Conservation (phyloP, 2,113 vertebrate species). For the Buteo buteo region DNA sequence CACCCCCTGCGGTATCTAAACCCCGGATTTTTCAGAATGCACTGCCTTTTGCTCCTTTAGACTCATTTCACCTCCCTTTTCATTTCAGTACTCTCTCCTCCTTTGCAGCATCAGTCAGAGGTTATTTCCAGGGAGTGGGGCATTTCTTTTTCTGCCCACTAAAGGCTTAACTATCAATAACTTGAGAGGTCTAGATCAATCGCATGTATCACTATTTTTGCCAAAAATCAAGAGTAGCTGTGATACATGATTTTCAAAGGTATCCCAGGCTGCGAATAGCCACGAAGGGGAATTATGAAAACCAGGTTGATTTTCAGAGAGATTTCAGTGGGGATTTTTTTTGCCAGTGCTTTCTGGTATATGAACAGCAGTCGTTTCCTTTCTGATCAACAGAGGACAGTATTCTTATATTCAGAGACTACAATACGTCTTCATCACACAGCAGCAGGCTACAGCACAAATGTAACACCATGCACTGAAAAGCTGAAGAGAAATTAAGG, state of each 20-base stretch:
- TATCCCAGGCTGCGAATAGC: not conserved
- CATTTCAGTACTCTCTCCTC: not conserved
- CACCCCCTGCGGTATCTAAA: not conserved
- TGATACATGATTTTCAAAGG: not conserved
- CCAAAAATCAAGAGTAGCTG: not conserved
- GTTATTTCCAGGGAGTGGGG: not conserved
- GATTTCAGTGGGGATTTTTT: not conserved
- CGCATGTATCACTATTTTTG: not conserved
- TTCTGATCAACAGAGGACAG: slow-evolving; percentile 65
- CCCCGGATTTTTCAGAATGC: not conserved
- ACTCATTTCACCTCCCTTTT: not conserved
- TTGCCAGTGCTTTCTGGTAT: not conserved
- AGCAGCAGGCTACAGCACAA: not conserved
- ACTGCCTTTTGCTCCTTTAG: not conserved
- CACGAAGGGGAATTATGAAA: not conserved
- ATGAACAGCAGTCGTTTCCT: slow-evolving; percentile 48
- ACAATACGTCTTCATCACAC: not conserved
- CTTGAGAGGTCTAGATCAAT: not conserved
- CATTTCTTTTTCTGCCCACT: not conserved
- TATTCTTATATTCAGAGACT: slow-evolving; percentile 44
- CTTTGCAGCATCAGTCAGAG: not conserved
- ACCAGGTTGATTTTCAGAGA: not conserved
- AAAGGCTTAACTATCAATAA: not conserved
- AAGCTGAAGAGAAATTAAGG: not conserved
- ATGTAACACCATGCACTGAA: not conserved